Percentiles rank a stretch among this genome's conserved stretches.
Conservation (phyloP, 2,797 vertebrate genomes). For the Acipenser oxyrinchus region DNA sequence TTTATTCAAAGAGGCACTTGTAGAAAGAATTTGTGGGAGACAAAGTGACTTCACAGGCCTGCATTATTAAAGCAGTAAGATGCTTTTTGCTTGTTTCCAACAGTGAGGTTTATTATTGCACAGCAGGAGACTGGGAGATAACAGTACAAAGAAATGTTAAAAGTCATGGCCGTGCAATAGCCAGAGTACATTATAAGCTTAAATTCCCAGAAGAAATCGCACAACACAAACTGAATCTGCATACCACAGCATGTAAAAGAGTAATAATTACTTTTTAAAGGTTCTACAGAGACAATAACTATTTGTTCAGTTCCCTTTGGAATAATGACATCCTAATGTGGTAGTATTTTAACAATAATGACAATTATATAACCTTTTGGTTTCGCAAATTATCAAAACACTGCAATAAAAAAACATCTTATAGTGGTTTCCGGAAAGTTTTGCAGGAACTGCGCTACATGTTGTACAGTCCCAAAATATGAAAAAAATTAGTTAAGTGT, state of each 20-base stretch:
- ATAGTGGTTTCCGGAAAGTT: too few relatives aligned
- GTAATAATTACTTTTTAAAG: too few relatives aligned
- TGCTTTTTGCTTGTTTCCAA: constrained; percentile 62
- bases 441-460: too few relatives aligned
- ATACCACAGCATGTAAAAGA: constrained; percentile 18
- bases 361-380: too few relatives aligned
- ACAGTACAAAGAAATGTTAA: constrained; percentile 43
- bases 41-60: constrained; percentile 48
- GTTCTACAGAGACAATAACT: too few relatives aligned
- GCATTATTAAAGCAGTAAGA: constrained; percentile 62
- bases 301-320: too few relatives aligned
- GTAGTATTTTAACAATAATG: too few relatives aligned
- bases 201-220: constrained; percentile 37
- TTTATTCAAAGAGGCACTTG: constrained; percentile 1
- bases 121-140: constrained; percentile 36
- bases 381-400: too few relatives aligned
- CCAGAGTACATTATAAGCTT: constrained; percentile 47
- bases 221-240: constrained; percentile 44
- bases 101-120: constrained; percentile 52
- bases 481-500: too few relatives aligned
- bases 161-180: constrained; percentile 39
- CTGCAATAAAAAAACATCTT: too few relatives aligned
- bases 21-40: constrained; percentile 26
- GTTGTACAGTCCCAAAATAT: too few relatives aligned
- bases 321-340: too few relatives aligned